A percentile compares a stretch with the other conserved stretches of the same genome.
These are phyloP conservation scores for Agapostemon virescens DNA, from an alignment of 2,888 invertebrate genomes.

Conservation along the genomic window DNA sequence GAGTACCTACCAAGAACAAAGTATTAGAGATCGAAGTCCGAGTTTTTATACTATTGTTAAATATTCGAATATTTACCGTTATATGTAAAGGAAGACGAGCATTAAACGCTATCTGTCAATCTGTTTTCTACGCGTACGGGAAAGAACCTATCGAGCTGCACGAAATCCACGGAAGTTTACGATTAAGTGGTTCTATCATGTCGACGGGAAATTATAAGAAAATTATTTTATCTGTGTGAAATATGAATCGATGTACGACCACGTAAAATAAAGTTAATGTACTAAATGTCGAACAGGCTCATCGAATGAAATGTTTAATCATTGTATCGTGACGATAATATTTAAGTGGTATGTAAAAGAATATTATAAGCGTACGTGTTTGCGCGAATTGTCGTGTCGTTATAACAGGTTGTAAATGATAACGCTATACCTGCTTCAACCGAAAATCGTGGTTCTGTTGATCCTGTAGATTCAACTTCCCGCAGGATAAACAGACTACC, in stretches of 20 bases:
- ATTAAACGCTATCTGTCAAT: constrained; percentile 23
- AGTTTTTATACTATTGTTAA: constrained; percentile 56
- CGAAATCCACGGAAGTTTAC: constrained; percentile 40
- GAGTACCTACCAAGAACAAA: constrained; percentile 25
- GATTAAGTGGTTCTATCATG: constrained; percentile 36
- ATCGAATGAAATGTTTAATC: constrained; percentile 38
- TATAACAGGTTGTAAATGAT: constrained; percentile 22
- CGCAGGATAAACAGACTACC: constrained; percentile 54
- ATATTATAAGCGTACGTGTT: constrained; percentile 41
- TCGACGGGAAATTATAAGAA: constrained; percentile 24
- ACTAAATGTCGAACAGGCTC: constrained; percentile 40
- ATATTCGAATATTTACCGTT: constrained; percentile 45
- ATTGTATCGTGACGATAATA: constrained; percentile 42
- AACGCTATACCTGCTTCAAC: constrained; percentile 23
- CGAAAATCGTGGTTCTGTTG: constrained; percentile 31
- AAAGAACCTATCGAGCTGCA: constrained; percentile 48
- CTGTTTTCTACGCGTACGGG: constrained; percentile 42
- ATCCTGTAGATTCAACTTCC: constrained; percentile 70
- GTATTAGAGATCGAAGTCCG: constrained; percentile 39
- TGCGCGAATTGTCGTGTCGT: constrained; percentile 33
- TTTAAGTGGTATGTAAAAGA: constrained; percentile 35
- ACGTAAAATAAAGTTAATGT: constrained; percentile 49
- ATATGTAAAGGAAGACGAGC: constrained; percentile 9
- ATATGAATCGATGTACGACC: constrained; percentile 35
- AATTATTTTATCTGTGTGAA: constrained; percentile 41